phyloP scores from a whole-genome alignment of 2,113 vertebrate species.

The Centropristis striata region DNA sequence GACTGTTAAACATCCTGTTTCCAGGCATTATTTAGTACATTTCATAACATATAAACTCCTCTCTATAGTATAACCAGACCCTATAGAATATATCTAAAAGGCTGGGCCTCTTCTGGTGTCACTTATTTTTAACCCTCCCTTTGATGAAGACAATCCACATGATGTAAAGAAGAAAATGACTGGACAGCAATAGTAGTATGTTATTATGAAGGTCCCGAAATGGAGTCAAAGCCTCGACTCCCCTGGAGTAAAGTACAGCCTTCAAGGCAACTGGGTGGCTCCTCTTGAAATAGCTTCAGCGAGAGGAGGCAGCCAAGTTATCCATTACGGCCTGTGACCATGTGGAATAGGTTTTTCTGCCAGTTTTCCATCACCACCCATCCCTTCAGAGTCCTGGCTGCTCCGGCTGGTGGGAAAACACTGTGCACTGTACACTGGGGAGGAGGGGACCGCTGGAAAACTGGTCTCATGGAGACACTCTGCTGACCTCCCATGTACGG shows the following conservation, averaged over 20 bases:
- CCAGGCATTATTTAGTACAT: slow-evolving; percentile 24
- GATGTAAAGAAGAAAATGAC: slow-evolving; percentile 63
- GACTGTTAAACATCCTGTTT: slow-evolving; percentile 11
- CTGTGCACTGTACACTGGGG: slow-evolving; percentile 54
- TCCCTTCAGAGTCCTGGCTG: slow-evolving; percentile 63
- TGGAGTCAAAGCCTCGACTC: slow-evolving; percentile 58
- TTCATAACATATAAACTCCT: slow-evolving; percentile 9
- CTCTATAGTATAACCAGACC: slow-evolving; percentile 3
- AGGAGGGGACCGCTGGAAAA: slow-evolving; percentile 53
- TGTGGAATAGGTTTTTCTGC: slow-evolving; percentile 78
- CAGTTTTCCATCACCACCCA: slow-evolving; percentile 83
- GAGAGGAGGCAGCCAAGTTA: slow-evolving; percentile 77
- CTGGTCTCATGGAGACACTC: slow-evolving; percentile 39
- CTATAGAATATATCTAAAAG: too few relatives aligned
- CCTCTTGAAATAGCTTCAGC: slow-evolving; percentile 82
- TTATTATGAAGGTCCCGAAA: slow-evolving; percentile 80
- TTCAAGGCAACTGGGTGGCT: slow-evolving; percentile 75
- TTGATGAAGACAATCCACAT: slow-evolving; percentile 70
- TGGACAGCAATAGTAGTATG: slow-evolving; percentile 66
- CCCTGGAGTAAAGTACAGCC: slow-evolving; percentile 80
- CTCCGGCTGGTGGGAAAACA: slow-evolving; percentile 75
- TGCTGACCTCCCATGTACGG: slow-evolving; percentile 42
- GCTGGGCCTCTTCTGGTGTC: slow-evolving; percentile 40
- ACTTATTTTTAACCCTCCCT: slow-evolving; percentile 70
- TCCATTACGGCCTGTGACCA: slow-evolving; percentile 80